Percentiles rank a stretch among this genome's conserved stretches.
Conservation (phyloP, 2,113 vertebrate genomes). For the Polypterus senegalus region DNA sequence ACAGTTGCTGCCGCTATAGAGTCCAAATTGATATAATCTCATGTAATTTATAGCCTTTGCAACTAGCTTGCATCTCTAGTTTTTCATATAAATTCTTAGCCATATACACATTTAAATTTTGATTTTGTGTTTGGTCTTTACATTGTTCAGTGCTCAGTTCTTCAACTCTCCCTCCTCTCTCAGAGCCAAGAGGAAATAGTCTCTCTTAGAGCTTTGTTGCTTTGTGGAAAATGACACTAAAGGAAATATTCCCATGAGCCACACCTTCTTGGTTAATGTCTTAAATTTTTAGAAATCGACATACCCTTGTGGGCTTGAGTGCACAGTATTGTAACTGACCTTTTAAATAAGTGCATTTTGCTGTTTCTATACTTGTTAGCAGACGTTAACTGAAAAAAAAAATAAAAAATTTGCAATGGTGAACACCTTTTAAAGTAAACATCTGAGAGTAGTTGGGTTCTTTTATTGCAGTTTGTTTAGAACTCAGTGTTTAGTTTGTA, state of each 20-base stretch:
- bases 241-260: slow-evolving; percentile 43
- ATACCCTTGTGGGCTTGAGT: slow-evolving; percentile 32
- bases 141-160: no score
- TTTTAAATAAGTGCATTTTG: slow-evolving; percentile 65
- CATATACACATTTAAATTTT: no score
- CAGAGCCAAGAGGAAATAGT: no score
- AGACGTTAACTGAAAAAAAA: slow-evolving; percentile 50
- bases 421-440: not conserved
- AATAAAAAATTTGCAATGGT: not conserved
- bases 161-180: no score
- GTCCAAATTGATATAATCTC: no score
- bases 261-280: slow-evolving; percentile 53
- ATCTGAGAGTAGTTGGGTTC: not conserved
- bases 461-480: not conserved
- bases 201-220: not conserved
- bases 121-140: no score
- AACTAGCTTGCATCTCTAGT: no score
- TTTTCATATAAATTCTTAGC: no score
- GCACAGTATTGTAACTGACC: slow-evolving; percentile 60
- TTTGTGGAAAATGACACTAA: slow-evolving; percentile 33
- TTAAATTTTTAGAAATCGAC: slow-evolving; percentile 26
- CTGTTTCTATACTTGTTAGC: slow-evolving; percentile 48
- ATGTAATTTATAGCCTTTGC: no score
- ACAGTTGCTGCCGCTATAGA: no score
- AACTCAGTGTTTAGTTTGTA: not conserved